phyloP scores from a whole-genome alignment of 2,113 vertebrate species.

The Polyodon spathula region DNA sequence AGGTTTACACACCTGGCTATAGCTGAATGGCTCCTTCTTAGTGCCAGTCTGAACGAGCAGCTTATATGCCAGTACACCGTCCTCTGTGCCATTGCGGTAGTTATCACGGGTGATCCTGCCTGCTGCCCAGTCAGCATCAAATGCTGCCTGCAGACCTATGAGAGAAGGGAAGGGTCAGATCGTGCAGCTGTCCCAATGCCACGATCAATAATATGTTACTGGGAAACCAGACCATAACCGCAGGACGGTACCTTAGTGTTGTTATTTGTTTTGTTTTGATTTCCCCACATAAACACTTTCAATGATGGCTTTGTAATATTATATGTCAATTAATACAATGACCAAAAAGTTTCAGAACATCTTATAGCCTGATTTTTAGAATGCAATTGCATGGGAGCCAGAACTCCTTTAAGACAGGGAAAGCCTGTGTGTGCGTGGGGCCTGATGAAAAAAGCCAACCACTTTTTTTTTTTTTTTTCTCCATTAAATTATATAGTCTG shows the following conservation, averaged over 20 bases:
- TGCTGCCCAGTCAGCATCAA: constrained; percentile 84
- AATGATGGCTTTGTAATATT: too few relatives aligned
- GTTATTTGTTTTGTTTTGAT: too few relatives aligned
- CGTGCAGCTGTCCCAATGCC: too few relatives aligned
- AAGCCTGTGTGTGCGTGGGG: constrained; percentile 22
- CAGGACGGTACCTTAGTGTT: too few relatives aligned
- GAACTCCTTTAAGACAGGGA: too few relatives aligned
- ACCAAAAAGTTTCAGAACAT: too few relatives aligned
- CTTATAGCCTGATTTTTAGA: too few relatives aligned
- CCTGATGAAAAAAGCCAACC: constrained; percentile 30
- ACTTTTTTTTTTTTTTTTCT: constrained; percentile 27
- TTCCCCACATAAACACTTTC: too few relatives aligned
- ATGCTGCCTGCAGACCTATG: constrained; percentile 81
- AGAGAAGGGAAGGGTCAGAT: constrained; percentile 19
- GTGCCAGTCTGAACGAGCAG: constrained; percentile 92
- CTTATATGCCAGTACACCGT: constrained; percentile 89
- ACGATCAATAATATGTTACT: too few relatives aligned
- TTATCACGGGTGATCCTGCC: constrained; percentile 80
- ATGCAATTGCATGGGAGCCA: too few relatives aligned
- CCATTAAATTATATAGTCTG: constrained; percentile 33
- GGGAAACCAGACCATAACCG: too few relatives aligned
- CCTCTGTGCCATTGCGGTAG: constrained; percentile 90
- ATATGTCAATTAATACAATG: too few relatives aligned
- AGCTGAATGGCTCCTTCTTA: constrained; percentile 86
- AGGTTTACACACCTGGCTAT: constrained; percentile 67